Evolutionary conservation across 2,113 vertebrate species (phyloP), one percentile per base, ranked within the genome.

Genomic region (Silurus meridionalis): DNA sequence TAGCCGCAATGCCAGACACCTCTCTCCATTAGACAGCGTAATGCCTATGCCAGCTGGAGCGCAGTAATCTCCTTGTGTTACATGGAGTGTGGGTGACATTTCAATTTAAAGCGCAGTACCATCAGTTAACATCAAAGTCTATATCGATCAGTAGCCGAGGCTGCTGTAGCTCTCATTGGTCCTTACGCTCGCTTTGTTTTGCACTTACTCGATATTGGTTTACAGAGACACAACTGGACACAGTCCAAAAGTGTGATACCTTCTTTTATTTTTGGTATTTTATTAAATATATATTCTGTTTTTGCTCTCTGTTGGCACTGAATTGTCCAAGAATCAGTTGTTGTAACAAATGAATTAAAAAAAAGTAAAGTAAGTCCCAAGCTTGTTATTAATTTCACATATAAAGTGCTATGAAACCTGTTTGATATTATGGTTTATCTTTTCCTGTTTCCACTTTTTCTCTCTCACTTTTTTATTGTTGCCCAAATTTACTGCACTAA

Each of bases 91-190:
- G 87, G 90, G 87, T 93, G 94, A 93, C 92, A 92, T 95, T 94
- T 94, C 87, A 92, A 94, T 93, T 93, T 92, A 90, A 92, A 93
- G 92, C 90, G 92, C 85, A 90, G 93, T 93, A 92, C 92, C 91
- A 92, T 93, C 91, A 88, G 93, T 92, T 93, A 90, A 91, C 90
- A 94, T 94, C 90, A 93, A 64, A 89, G 93, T 91, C 92, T 90
- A 90, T 94, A 92, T 92, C 89, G 91, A 94, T 93, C 90, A 90
- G 86, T 87, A 82, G 90, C 84, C 74, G 90, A 89, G 87, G 88
- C 81, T 77, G 82, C 85, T 37, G n/a, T 87, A 82, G 74, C 85
- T 89, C 83, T 78, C 66, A 28, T 55, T 46, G 82, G 61, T 81
- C 63, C 15, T 61, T 48, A n/a, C 66, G 77, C 50, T 86, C 85